Conservation (phyloP, 1,140 invertebrate species). For the Brachionus manjavacas region DNA sequence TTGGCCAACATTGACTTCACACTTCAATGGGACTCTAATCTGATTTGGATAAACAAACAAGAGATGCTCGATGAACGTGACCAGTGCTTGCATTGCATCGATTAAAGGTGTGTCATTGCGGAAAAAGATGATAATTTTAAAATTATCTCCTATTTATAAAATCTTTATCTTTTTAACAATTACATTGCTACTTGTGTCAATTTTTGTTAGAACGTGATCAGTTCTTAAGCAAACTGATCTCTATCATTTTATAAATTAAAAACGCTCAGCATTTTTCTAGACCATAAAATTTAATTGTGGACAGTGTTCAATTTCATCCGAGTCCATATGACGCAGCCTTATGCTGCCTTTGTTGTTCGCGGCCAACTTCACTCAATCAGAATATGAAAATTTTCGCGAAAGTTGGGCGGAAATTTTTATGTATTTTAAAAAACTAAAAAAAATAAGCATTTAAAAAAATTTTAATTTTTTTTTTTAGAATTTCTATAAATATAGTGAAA, state of each 20-base stretch:
- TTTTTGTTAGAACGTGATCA: slow-evolving; percentile 13
- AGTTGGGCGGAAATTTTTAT: no score
- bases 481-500: no score
- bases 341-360: not conserved
- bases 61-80: not conserved
- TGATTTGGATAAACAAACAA: slow-evolving; percentile 7
- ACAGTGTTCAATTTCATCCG: not conserved
- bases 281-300: not conserved
- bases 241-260: not conserved
- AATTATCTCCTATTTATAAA: not conserved
- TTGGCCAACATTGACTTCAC: not conserved
- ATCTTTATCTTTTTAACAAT: not conserved
- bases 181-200: slow-evolving; percentile 8
- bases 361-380: no score
- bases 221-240: not conserved
- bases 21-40: not conserved
- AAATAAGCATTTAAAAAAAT: no score
- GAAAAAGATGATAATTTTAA: not conserved
- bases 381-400: no score
- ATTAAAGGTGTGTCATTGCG: slow-evolving; percentile 12
- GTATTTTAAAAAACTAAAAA: no score
- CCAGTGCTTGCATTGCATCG: not conserved
- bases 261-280: not conserved
- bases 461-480: no score
- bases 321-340: not conserved